Conservation (phyloP, 2,113 vertebrate genomes). For the Menidia beryllina region DNA sequence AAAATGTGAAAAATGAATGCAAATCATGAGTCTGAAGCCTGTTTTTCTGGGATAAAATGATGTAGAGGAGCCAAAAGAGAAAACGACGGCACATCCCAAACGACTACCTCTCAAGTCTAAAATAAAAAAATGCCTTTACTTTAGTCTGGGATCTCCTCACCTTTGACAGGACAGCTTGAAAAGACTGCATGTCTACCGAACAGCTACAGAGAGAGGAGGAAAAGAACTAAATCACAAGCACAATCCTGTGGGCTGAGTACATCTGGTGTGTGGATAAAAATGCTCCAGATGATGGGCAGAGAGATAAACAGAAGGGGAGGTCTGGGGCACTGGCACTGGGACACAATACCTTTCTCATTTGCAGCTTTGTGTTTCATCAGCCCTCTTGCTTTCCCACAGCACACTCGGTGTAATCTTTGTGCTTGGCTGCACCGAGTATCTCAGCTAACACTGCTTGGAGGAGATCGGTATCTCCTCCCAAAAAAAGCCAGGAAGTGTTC, state of each 20-base stretch:
- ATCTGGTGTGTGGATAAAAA: slow-evolving; percentile 51
- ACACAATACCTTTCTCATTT: slow-evolving; percentile 53
- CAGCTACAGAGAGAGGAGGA: slow-evolving; percentile 13
- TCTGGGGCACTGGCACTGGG: slow-evolving; percentile 61
- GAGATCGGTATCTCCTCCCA: slow-evolving; percentile 68
- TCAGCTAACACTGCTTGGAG: slow-evolving; percentile 56
- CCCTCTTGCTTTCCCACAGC: slow-evolving; percentile 50
- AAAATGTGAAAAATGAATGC: not conserved
- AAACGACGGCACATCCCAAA: not conserved
- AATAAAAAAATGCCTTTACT: too few relatives aligned
- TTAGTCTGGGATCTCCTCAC: slow-evolving; percentile 25
- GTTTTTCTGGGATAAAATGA: not conserved
- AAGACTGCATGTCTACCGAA: slow-evolving; percentile 22
- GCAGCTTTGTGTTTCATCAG: slow-evolving; percentile 62
- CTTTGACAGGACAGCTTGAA: slow-evolving; percentile 9
- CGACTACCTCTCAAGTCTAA: too few relatives aligned
- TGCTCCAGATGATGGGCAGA: slow-evolving; percentile 66
- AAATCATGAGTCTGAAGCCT: not conserved
- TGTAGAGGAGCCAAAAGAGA: not conserved
- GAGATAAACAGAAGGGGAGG: slow-evolving; percentile 64
- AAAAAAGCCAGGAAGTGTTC: slow-evolving; percentile 77
- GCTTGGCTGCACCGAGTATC: slow-evolving; percentile 38
- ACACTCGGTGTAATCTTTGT: slow-evolving; percentile 37
- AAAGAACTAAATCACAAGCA: slow-evolving; percentile 20
- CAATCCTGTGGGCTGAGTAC: slow-evolving; percentile 48